Evolutionary conservation across 2,888 invertebrate species (phyloP).

Genomic region (Argynnis bischoffii): DNA sequence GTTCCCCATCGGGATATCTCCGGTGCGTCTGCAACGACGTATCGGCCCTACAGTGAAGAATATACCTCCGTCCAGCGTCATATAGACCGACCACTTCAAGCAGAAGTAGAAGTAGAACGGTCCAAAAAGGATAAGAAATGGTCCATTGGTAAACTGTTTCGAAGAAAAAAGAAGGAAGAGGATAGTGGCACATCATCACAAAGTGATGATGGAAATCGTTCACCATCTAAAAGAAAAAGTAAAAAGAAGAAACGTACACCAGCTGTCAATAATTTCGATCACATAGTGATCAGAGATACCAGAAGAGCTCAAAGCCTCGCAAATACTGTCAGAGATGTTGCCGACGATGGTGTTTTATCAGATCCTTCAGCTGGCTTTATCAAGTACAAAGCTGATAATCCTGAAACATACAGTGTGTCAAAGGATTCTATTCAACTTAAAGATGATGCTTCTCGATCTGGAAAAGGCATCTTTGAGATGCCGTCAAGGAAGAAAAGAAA

Average conservation of each 20-base stretch:
- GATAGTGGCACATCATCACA: slow-evolving; percentile 83
- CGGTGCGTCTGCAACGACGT: slow-evolving; percentile 55
- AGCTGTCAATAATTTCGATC: slow-evolving; percentile 84
- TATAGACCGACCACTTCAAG: slow-evolving; percentile 58
- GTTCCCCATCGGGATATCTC: slow-evolving; percentile 72
- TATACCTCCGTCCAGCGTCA: slow-evolving; percentile 66
- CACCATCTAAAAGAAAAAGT: slow-evolving; percentile 70
- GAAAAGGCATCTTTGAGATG: slow-evolving; percentile 77
- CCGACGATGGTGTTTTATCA: slow-evolving; percentile 81
- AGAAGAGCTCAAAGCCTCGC: slow-evolving; percentile 77
- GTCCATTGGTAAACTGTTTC: slow-evolving; percentile 90
- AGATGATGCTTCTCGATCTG: slow-evolving; percentile 68
- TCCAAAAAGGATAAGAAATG: slow-evolving; percentile 87
- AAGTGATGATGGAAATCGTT: slow-evolving; percentile 70
- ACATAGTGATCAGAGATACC: slow-evolving; percentile 83
- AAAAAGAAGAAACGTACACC: slow-evolving; percentile 81
- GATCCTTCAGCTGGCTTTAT: slow-evolving; percentile 81
- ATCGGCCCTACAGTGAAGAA: slow-evolving; percentile 72
- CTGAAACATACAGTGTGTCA: slow-evolving; percentile 62
- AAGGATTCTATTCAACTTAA: slow-evolving; percentile 69
- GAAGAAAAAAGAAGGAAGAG: slow-evolving; percentile 87
- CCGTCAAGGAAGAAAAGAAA: slow-evolving; percentile 79
- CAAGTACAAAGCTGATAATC: slow-evolving; percentile 67
- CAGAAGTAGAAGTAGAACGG: slow-evolving; percentile 67
- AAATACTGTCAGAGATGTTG: slow-evolving; percentile 65